phyloP scores from a whole-genome alignment of 2,888 invertebrate genomes.

The Caenorhabditis sp. region DNA sequence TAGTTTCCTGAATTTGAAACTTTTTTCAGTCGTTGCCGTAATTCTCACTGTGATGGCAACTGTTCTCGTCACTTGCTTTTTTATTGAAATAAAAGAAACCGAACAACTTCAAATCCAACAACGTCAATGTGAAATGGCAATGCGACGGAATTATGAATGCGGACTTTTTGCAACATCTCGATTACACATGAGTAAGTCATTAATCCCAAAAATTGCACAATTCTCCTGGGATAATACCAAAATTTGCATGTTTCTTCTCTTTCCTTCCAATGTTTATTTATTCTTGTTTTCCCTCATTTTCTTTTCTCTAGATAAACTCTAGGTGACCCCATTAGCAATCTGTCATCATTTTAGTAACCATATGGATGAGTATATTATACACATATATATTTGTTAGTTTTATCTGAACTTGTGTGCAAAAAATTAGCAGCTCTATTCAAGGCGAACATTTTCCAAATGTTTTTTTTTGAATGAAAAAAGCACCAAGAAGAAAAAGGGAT shows the following conservation, averaged over 20 bases:
- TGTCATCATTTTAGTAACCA: neutral
- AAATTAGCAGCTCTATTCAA: neutral
- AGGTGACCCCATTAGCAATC: neutral
- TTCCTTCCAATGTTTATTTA: neutral
- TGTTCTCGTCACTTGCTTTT: slow-evolving; percentile 13
- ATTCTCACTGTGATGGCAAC: slow-evolving; percentile 14
- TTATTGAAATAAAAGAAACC: slow-evolving; percentile 9
- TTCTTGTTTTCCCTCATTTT: neutral
- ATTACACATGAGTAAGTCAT: neutral
- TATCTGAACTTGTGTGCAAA: neutral
- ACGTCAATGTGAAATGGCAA: neutral
- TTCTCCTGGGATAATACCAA: neutral
- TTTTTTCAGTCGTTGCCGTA: slow-evolving; percentile 25
- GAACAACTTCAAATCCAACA: neutral
- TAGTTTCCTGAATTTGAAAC: neutral
- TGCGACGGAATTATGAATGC: neutral
- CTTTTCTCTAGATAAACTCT: neutral
- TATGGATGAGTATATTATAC: neutral
- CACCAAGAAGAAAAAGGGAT: neutral
- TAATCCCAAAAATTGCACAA: neutral
- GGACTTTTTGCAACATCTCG: neutral
- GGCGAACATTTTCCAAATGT: neutral
- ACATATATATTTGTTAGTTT: too few relatives aligned
- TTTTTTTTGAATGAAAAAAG: neutral
- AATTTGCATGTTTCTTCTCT: too few relatives aligned